A percentile compares a stretch with the other conserved stretches of the same genome.
Conservation (phyloP, 2,113 vertebrate genomes). For the Salvelinus namaycush region DNA sequence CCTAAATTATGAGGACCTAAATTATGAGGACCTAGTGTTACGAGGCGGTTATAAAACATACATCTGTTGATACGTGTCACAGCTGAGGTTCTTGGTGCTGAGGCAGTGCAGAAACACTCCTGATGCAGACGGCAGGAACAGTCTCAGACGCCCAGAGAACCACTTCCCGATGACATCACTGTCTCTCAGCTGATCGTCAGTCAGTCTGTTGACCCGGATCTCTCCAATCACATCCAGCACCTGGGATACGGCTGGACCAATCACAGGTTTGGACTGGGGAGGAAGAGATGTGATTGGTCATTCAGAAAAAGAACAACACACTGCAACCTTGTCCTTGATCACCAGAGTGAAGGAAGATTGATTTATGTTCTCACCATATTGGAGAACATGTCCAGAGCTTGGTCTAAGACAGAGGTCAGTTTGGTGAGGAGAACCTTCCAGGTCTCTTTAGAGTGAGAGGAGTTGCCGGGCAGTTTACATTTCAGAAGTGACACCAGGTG, state of each 20-base stretch:
- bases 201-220: conserved; percentile 51
- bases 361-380: conserved; percentile 32
- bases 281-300: not conserved
- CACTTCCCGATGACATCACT: conserved; percentile 39
- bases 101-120: conserved; percentile 60
- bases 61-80: conserved; percentile 67
- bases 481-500: conserved; percentile 60
- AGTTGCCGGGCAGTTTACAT: conserved; percentile 57
- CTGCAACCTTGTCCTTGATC: not conserved
- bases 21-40: too few species aligned
- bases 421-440: conserved; percentile 71
- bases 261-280: conserved; percentile 32
- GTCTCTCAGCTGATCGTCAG: conserved; percentile 52
- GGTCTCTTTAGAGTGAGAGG: conserved; percentile 42
- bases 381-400: conserved; percentile 60
- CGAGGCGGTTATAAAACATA: conserved; percentile 29
- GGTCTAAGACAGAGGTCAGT: conserved; percentile 48
- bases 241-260: conserved; percentile 30
- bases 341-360: not conserved
- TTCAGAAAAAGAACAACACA: not conserved
- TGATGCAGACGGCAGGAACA: conserved; percentile 57
- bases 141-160: conserved; percentile 53
- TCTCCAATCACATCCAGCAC: conserved; percentile 65
- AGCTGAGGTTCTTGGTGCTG: conserved; percentile 65
- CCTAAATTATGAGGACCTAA: too few species aligned